Evolutionary conservation across 2,888 invertebrate species (phyloP).

Genomic region (Eilema griseolum): DNA sequence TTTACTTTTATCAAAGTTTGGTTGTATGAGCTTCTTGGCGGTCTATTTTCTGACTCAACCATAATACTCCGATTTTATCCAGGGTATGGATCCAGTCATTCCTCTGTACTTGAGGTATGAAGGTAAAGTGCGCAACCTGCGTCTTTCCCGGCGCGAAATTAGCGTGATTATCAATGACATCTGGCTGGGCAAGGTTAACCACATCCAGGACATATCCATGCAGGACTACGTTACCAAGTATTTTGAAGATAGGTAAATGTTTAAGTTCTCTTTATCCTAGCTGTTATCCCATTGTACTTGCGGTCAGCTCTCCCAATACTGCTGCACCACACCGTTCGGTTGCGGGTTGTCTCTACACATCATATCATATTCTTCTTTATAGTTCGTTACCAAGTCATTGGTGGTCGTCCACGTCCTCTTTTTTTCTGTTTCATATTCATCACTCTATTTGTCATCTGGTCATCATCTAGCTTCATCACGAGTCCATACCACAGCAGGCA

Average conservation of each 20-base stretch:
- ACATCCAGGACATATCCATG: slow-evolving; percentile 63
- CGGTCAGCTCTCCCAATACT: too few species aligned
- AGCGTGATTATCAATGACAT: slow-evolving; percentile 82
- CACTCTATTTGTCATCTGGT: too few species aligned
- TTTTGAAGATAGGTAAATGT: slow-evolving; percentile 76
- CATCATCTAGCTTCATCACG: too few species aligned
- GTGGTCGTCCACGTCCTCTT: too few species aligned
- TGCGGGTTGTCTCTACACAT: too few species aligned
- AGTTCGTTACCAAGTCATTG: too few species aligned
- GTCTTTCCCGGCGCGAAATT: slow-evolving; percentile 81
- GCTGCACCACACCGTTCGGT: too few species aligned
- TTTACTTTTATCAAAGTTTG: background rate
- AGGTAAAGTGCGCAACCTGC: slow-evolving; percentile 81
- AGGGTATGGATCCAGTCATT: slow-evolving; percentile 78
- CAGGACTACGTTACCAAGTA: slow-evolving; percentile 81
- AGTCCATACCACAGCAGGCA: too few species aligned
- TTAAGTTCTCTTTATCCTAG: too few species aligned
- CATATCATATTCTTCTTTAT: too few species aligned
- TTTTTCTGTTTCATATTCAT: too few species aligned
- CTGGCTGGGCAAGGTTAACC: slow-evolving; percentile 73
- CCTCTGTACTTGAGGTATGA: slow-evolving; percentile 79
- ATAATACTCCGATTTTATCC: background rate
- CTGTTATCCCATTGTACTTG: too few species aligned
- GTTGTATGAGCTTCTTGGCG: background rate
- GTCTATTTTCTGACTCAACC: background rate